These are phyloP conservation scores for Cyclophora albipunctata DNA, from an alignment of 2,888 invertebrate species.

Conservation along the genomic window DNA sequence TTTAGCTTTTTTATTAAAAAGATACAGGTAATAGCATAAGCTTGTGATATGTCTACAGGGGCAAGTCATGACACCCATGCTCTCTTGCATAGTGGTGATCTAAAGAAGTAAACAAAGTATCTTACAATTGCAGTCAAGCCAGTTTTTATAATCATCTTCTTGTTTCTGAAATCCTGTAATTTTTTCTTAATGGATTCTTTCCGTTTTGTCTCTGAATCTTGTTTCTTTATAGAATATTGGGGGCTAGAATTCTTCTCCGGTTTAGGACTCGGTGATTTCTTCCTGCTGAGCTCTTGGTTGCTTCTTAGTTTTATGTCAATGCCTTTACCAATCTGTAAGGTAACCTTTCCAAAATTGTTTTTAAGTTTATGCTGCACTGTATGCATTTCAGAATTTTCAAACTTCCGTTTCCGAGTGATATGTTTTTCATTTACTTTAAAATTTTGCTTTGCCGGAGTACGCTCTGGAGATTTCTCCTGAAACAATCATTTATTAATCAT, in stretches of 20 bases:
- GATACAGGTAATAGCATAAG: too few species aligned
- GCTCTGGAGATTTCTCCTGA: too few species aligned
- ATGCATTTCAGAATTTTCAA: background rate
- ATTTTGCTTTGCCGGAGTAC: too few species aligned
- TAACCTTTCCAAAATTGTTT: background rate
- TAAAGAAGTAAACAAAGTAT: too few species aligned
- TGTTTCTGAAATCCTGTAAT: conserved; percentile 77
- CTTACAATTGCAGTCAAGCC: conserved; percentile 79
- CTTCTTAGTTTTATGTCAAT: background rate
- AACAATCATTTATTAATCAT: background rate
- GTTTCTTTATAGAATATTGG: conserved; percentile 24
- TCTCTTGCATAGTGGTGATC: too few species aligned
- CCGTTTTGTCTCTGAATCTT: conserved; percentile 78
- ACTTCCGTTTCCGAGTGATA: background rate
- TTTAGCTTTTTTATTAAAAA: too few species aligned
- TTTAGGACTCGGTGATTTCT: background rate
- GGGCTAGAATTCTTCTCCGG: background rate
- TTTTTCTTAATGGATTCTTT: conserved; percentile 79
- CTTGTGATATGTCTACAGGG: too few species aligned
- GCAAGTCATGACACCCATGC: too few species aligned
- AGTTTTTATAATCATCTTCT: conserved; percentile 78
- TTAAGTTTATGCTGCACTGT: too few species aligned
- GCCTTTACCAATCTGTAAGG: conserved; percentile 4
- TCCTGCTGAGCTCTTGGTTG: too few species aligned
- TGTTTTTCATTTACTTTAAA: too few species aligned